Evolutionary conservation across 2,888 invertebrate species (phyloP).

Genomic region (Taenaris catops): DNA sequence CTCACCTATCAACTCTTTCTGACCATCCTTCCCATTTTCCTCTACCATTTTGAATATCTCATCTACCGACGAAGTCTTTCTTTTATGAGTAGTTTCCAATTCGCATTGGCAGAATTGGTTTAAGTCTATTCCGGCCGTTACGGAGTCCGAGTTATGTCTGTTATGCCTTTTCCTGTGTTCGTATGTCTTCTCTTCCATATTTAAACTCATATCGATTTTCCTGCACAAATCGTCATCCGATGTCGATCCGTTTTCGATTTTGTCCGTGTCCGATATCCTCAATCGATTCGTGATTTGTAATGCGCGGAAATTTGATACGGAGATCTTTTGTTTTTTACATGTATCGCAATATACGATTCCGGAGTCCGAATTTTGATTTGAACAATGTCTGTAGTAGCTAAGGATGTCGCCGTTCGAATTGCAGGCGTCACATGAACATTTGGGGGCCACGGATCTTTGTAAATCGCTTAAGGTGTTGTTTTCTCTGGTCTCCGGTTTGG

Average conservation of each 20-base stretch:
- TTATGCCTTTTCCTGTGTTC: conserved; percentile 66
- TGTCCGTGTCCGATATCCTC: conserved; percentile 54
- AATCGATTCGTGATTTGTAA: conserved; percentile 67
- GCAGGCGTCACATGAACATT: conserved; percentile 64
- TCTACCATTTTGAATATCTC: conserved; percentile 85
- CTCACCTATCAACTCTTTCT: conserved; percentile 44
- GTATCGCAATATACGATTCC: conserved; percentile 67
- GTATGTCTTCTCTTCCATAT: conserved; percentile 54
- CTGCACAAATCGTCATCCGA: conserved; percentile 67
- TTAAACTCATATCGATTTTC: conserved; percentile 62
- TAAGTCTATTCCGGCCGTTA: conserved; percentile 60
- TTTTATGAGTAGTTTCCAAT: conserved; percentile 43
- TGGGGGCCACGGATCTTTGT: conserved; percentile 61
- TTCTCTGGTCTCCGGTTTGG: conserved; percentile 53
- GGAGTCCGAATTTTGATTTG: conserved; percentile 58
- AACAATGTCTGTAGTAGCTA: conserved; percentile 62
- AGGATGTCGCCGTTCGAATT: conserved; percentile 67
- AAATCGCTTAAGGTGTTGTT: conserved; percentile 66
- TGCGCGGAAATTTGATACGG: conserved; percentile 68
- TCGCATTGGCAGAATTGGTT: conserved; percentile 74
- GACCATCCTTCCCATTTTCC: conserved; percentile 54
- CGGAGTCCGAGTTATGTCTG: conserved; percentile 62
- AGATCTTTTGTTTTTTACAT: conserved; percentile 73
- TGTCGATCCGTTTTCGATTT: conserved; percentile 52
- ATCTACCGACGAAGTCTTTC: conserved; percentile 86